phyloP scores from a whole-genome alignment of 2,113 vertebrate species.

The Paratilapia polleni region DNA sequence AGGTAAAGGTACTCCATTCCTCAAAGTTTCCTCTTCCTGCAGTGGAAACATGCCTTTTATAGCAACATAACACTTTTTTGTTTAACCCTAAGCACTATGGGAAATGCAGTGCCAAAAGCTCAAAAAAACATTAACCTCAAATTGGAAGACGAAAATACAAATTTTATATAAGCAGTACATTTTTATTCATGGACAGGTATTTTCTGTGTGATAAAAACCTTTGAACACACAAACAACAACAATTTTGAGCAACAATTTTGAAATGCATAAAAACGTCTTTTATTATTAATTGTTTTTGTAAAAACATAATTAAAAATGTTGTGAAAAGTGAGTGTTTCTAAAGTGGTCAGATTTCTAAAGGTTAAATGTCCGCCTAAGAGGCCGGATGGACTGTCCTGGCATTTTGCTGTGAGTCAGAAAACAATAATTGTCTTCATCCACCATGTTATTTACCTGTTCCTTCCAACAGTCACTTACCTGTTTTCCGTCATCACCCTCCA shows the following conservation, averaged over 20 bases:
- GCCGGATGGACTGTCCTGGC: not conserved
- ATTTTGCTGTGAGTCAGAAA: slow-evolving; percentile 9
- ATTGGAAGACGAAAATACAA: not conserved
- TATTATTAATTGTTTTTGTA: not conserved
- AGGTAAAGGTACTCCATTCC: not conserved
- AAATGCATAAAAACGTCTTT: not conserved
- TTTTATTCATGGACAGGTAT: not conserved
- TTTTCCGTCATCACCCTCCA: not conserved
- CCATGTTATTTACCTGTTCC: slow-evolving; percentile 1
- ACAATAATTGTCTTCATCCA: not conserved
- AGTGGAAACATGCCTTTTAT: too few relatives aligned
- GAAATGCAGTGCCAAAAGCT: not conserved
- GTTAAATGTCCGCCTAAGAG: slow-evolving; percentile 1
- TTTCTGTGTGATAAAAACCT: not conserved
- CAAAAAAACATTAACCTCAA: not conserved
- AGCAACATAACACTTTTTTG: not conserved
- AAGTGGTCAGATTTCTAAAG: not conserved
- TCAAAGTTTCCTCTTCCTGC: not conserved
- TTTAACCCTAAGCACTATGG: not conserved
- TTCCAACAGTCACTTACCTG: not conserved
- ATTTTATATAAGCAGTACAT: not conserved
- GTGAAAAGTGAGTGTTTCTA: not conserved
- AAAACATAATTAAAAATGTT: not conserved
- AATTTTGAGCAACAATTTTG: too few relatives aligned
- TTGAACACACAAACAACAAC: not conserved